Evolutionary conservation across 2,113 vertebrate species (phyloP).

Genomic region (Amblyornis subalaris): DNA sequence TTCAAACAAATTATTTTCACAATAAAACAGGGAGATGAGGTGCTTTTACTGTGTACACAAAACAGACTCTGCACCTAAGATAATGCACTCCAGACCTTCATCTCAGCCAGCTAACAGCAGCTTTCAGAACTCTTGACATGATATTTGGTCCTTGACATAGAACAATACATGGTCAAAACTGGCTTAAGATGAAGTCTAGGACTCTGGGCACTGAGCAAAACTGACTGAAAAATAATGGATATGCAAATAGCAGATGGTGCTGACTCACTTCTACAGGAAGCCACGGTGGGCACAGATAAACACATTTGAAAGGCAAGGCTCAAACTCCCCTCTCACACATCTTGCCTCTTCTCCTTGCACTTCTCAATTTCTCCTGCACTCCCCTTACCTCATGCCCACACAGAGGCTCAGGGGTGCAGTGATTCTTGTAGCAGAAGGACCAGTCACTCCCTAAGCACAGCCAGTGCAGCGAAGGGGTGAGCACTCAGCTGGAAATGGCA

Average conservation of each 20-base stretch:
- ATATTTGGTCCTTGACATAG: not conserved
- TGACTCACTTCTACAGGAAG: not conserved
- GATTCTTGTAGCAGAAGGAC: not conserved
- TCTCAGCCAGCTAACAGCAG: not conserved
- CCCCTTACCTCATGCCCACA: too few species aligned
- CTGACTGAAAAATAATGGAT: not conserved
- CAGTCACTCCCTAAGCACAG: not conserved
- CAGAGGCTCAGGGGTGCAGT: not conserved
- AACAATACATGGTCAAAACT: not conserved
- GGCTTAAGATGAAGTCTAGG: not conserved
- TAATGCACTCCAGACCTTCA: not conserved
- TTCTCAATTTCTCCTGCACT: not conserved
- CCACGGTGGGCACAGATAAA: not conserved
- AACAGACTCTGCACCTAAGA: not conserved
- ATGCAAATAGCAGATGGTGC: not conserved
- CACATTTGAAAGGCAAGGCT: not conserved
- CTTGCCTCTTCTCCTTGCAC: not conserved
- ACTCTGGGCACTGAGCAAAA: not conserved
- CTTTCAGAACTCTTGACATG: not conserved
- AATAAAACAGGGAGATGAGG: not conserved
- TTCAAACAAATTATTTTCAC: not conserved
- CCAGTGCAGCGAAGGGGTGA: not conserved
- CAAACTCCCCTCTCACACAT: not conserved
- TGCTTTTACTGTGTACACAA: not conserved
- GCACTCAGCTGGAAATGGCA: not conserved